Conservation (phyloP, 2,797 vertebrate species). For the Benthosema pterotum region DNA sequence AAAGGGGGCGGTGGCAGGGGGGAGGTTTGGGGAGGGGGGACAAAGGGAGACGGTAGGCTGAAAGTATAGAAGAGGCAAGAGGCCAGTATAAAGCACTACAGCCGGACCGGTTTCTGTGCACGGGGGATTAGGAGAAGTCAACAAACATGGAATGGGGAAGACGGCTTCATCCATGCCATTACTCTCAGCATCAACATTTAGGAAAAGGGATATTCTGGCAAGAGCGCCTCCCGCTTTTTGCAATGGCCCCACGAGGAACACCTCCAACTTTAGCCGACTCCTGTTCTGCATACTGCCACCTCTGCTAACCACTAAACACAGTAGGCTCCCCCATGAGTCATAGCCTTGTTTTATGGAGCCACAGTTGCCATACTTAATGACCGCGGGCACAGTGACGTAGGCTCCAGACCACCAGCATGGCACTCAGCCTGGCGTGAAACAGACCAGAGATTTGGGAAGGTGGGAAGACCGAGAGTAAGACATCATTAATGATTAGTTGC, state of each 20-base stretch:
- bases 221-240: slow-evolving; percentile 30
- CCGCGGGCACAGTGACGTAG: slow-evolving; percentile 57
- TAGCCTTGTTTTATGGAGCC: slow-evolving; percentile 69
- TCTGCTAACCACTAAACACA: slow-evolving; percentile 68
- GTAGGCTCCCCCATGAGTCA: slow-evolving; percentile 66
- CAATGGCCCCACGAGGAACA: slow-evolving; percentile 44
- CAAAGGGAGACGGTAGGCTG: neutral
- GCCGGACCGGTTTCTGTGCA: neutral
- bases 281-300: slow-evolving; percentile 64
- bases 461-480: slow-evolving; percentile 28
- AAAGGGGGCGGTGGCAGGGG: too few species aligned
- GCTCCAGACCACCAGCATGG: slow-evolving; percentile 67
- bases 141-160: slow-evolving; percentile 3
- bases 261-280: slow-evolving; percentile 47
- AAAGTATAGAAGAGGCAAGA: neutral
- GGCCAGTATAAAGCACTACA: neutral
- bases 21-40: too few species aligned
- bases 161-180: slow-evolving; percentile 1
- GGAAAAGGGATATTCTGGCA: slow-evolving; percentile 13
- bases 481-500: too few species aligned
- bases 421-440: slow-evolving; percentile 52
- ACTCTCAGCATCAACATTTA: slow-evolving; percentile 16
- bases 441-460: slow-evolving; percentile 33
- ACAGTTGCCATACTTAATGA: slow-evolving; percentile 66
- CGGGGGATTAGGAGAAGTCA: slow-evolving; percentile 4